Evolutionary conservation across 2,113 vertebrate genomes (phyloP), one percentile per base, ranked within the genome.

Genomic region (Phainopepla nitens): DNA sequence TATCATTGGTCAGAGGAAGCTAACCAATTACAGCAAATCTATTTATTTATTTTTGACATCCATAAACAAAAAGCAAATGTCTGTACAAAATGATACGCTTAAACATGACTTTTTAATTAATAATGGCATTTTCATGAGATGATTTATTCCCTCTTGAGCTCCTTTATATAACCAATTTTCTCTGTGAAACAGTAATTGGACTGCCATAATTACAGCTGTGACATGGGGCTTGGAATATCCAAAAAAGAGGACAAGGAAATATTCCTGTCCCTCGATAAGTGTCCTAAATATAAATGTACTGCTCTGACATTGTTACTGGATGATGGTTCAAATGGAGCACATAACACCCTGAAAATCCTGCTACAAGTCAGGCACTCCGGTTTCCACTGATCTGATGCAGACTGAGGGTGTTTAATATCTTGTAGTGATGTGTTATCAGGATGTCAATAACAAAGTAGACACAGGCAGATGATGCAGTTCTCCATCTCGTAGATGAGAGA

Each of bases 211-310:
- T 76, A 61, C 41, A 45, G 45, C 54, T 89, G 42, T 11, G 7
- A 42, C 0, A 1, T 15, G 36, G 39, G 22, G 25, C n/a, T 65
- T 11, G 3, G 49, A 77, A 53, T 10, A 61, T 13, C 15, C 1
- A 2, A 80, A 80, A 68, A 80, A 3, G 27, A 72, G 6, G 82
- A 69, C 19, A 7, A 8, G 50, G n/a, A 86, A 73, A 72, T 73
- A 69, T 18, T 83, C 28, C 15, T 65, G 31, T 83, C 11, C 22
- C 41, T 60, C 5, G 5, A 9, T 31, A 76, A 87, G 15, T 27
- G 28, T 45, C 78, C 42, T 77, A 18, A 75, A 33, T 54, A 51
- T 10, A 68, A 73, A 58, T 0, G 0, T 29, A 14, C 53, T 6
- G 11, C 16, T 29, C 15, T 41, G 36, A 25, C 5, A 3, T 13